A percentile compares a stretch with the other conserved stretches of the same genome.
These are phyloP conservation scores for Plusia festucae DNA, from an alignment of 2,888 invertebrate genomes.

Conservation along the genomic window DNA sequence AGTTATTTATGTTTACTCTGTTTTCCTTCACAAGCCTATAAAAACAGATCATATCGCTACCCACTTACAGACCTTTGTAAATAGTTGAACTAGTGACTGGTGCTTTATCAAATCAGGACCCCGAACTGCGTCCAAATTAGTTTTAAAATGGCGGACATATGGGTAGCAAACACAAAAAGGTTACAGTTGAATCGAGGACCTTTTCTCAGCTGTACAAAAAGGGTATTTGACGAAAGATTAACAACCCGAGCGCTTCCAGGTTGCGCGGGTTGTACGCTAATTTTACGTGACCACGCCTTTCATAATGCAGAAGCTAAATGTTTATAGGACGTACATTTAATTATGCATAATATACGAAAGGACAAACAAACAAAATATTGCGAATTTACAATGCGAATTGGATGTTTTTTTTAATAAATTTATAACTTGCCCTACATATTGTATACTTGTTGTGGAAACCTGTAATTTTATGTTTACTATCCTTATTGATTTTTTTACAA, in stretches of 20 bases:
- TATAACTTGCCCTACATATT: no score
- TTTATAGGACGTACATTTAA: neutral
- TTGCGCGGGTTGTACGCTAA: slow-evolving; percentile 2
- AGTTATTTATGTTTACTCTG: no score
- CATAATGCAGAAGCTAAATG: slow-evolving; percentile 3
- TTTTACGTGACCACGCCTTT: slow-evolving; percentile 4
- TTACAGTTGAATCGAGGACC: slow-evolving; percentile 1
- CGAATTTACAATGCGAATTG: no score
- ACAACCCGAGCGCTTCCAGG: slow-evolving; percentile 1
- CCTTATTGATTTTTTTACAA: no score
- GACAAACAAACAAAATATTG: neutral
- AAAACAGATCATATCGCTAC: neutral
- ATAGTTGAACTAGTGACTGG: slow-evolving; percentile 3
- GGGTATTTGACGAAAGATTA: slow-evolving; percentile 4
- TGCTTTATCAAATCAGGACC: slow-evolving; percentile 2
- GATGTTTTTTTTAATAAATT: no score
- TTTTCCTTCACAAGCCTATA: neutral
- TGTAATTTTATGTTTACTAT: no score
- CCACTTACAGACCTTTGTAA: neutral
- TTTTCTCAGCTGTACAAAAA: slow-evolving; percentile 4
- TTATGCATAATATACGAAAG: neutral
- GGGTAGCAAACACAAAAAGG: slow-evolving; percentile 4
- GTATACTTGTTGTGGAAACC: no score
- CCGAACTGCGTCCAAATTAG: slow-evolving; percentile 4
- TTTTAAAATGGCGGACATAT: slow-evolving; percentile 4